These are phyloP conservation scores for Hestina assimilis DNA, from an alignment of 1,140 invertebrate species.

Conservation along the genomic window DNA sequence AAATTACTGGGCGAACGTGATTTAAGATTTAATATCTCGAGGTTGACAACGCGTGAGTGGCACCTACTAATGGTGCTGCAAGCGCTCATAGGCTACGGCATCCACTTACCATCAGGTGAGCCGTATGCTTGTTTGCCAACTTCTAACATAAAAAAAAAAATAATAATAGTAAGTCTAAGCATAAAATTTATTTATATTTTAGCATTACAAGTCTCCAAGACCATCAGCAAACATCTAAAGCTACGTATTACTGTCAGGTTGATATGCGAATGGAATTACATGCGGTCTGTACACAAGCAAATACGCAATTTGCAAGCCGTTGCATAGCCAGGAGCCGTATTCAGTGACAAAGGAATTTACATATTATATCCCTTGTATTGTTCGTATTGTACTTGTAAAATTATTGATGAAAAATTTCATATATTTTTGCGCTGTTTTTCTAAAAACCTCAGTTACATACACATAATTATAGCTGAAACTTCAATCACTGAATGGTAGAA, in stretches of 20 bases:
- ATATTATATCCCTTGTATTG: conserved; percentile 4
- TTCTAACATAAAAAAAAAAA: too few relatives aligned
- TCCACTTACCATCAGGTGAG: too few relatives aligned
- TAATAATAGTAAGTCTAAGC: too few relatives aligned
- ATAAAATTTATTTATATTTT: background rate
- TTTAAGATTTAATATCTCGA: too few relatives aligned
- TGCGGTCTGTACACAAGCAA: conserved; percentile 15
- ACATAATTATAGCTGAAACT: too few relatives aligned
- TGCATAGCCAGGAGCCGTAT: conserved; percentile 8
- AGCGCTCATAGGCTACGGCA: too few relatives aligned
- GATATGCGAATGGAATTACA: conserved; percentile 12
- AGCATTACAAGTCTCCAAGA: background rate
- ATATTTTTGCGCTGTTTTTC: background rate
- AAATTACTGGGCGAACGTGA: too few relatives aligned
- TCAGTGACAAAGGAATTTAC: conserved; percentile 11
- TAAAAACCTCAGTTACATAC: background rate
- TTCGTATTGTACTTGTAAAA: background rate
- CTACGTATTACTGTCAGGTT: background rate
- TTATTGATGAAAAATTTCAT: background rate
- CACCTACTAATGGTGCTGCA: too few relatives aligned
- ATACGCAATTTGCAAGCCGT: conserved; percentile 14
- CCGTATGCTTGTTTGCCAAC: too few relatives aligned
- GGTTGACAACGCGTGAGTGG: too few relatives aligned
- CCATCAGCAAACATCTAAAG: background rate
- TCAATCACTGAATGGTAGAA: too few relatives aligned